Evolutionary conservation across 2,113 vertebrate genomes (phyloP).

Genomic region (Phaethornis superciliosus): DNA sequence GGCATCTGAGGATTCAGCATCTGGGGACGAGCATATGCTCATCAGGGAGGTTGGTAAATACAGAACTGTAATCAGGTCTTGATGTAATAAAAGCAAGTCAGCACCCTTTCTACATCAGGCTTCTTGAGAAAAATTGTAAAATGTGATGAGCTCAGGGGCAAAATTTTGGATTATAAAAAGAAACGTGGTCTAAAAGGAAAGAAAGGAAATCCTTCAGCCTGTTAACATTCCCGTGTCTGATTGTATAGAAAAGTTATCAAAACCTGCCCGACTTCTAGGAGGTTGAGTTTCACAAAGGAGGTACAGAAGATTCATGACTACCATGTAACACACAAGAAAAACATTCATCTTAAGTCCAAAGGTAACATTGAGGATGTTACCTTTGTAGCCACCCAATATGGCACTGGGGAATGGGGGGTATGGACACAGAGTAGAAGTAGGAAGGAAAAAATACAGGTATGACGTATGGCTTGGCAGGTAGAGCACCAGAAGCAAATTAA

Average conservation of each 20-base stretch:
- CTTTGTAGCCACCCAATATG: background rate
- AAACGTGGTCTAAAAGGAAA: background rate
- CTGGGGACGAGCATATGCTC: background rate
- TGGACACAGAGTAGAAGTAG: background rate
- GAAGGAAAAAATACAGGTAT: background rate
- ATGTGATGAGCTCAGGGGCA: background rate
- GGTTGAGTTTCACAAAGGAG: background rate
- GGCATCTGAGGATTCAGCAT: background rate
- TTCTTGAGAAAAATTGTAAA: background rate
- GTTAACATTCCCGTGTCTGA: background rate
- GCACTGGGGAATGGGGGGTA: too few species aligned
- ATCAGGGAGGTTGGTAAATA: background rate
- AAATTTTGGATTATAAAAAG: background rate
- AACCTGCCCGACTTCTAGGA: background rate
- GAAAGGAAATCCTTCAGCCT: background rate
- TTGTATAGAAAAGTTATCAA: background rate
- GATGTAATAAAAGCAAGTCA: conserved; percentile 8
- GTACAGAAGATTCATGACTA: background rate
- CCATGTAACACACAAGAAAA: background rate
- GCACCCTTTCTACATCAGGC: background rate
- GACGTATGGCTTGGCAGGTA: background rate
- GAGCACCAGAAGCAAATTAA: background rate
- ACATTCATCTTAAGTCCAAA: background rate
- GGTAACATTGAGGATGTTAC: background rate
- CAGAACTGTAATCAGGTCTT: background rate